Evolutionary conservation across 1,140 invertebrate species (phyloP).

Genomic region (Brachionus calyciflorus): DNA sequence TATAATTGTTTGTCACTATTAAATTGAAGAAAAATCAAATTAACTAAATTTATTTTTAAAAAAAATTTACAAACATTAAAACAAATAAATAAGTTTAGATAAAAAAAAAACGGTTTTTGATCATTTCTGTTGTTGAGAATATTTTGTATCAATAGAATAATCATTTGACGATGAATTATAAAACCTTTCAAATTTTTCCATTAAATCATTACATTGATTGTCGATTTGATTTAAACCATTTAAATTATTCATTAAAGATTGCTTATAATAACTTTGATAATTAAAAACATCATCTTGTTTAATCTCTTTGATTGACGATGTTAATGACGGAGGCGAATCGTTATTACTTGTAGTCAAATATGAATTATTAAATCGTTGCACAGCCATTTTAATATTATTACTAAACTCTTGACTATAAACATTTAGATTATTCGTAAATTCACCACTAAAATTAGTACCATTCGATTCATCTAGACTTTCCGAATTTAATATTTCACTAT

Average conservation of each 20-base stretch:
- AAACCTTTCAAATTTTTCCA: not conserved
- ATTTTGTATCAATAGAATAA: too few species aligned
- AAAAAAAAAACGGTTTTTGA: too few species aligned
- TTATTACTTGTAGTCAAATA: constrained; percentile 19
- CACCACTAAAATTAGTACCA: constrained; percentile 4
- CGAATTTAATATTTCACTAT: not conserved
- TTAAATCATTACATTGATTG: not conserved
- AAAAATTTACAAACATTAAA: too few species aligned
- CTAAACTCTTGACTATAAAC: constrained; percentile 13
- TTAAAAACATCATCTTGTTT: not conserved
- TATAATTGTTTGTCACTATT: too few species aligned
- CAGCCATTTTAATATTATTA: too few species aligned
- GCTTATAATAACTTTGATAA: constrained; percentile 31
- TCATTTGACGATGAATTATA: too few species aligned
- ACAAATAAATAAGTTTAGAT: too few species aligned
- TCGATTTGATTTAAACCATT: not conserved
- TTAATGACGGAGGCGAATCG: not conserved
- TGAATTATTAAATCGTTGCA: not conserved
- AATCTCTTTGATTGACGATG: constrained; percentile 2
- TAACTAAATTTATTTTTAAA: too few species aligned
- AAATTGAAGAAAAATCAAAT: too few species aligned
- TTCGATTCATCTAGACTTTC: constrained; percentile 18
- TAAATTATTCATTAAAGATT: not conserved
- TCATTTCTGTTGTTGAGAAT: too few species aligned
- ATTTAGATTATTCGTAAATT: constrained; percentile 6